phyloP scores from a whole-genome alignment of 2,797 vertebrate species.

The Acomys russatus region DNA sequence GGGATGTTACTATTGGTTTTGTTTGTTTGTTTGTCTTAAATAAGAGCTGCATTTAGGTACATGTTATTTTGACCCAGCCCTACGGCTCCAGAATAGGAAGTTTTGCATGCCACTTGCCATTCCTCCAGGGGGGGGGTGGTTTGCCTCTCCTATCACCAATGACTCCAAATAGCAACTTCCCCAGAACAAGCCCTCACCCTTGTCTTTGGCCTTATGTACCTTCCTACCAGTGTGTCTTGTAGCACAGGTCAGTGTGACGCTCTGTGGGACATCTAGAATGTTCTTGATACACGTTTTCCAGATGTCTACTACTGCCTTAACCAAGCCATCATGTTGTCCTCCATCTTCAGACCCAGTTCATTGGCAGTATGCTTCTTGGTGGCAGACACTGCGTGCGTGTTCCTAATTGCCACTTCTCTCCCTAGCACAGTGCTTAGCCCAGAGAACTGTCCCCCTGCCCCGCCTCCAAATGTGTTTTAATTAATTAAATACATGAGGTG shows the following conservation, averaged over 20 bases:
- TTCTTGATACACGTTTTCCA: not conserved
- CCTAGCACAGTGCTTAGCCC: not conserved
- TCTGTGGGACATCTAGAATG: not conserved
- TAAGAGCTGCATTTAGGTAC: not conserved
- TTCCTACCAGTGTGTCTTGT: not conserved
- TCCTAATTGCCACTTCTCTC: not conserved
- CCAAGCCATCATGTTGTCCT: not conserved
- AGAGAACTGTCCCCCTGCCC: not conserved
- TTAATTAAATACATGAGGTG: constrained; percentile 27
- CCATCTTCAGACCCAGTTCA: constrained; percentile 16
- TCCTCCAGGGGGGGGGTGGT: not conserved
- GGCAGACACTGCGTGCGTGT: not conserved
- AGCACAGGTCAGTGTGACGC: not conserved
- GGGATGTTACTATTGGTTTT: not conserved
- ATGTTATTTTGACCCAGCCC: not conserved
- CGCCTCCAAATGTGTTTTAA: not conserved
- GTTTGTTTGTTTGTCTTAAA: no score
- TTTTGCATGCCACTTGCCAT: not conserved
- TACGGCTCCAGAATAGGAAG: not conserved
- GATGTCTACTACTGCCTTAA: not conserved
- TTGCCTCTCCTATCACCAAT: not conserved
- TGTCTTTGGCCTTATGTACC: not conserved
- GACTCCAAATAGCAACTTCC: not conserved
- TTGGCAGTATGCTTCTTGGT: not conserved
- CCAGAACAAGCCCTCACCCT: not conserved